Evolutionary conservation across 2,113 vertebrate genomes (phyloP).

Genomic region (Hemiscyllium ocellatum): DNA sequence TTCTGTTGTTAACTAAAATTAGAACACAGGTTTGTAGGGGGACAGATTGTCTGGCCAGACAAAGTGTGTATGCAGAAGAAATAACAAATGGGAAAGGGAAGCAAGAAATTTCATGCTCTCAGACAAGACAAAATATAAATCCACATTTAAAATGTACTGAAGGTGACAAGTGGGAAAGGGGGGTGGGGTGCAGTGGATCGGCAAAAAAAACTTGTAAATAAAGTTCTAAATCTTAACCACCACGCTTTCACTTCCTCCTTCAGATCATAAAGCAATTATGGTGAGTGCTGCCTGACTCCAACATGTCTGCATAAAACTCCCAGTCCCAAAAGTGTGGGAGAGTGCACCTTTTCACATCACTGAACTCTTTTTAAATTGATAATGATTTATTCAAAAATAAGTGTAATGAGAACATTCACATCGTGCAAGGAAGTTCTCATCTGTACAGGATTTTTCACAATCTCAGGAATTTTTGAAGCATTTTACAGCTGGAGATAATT

Average conservation of each 20-base stretch:
- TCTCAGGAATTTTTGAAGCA: neutral
- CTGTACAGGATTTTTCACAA: neutral
- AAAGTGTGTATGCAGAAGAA: neutral
- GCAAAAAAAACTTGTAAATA: neutral
- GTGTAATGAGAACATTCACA: neutral
- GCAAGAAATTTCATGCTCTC: neutral
- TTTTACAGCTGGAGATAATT: neutral
- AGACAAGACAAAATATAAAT: neutral
- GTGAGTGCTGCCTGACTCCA: neutral
- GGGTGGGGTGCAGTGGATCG: no score
- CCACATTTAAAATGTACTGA: neutral
- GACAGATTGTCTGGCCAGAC: neutral
- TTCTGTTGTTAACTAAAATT: neutral
- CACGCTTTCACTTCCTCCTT: conserved; percentile 19
- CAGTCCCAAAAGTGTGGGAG: neutral
- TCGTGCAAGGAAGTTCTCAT: neutral
- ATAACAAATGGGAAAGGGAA: no score
- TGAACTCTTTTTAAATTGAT: neutral
- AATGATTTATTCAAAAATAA: neutral
- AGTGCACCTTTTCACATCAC: neutral
- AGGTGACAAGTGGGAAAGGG: neutral
- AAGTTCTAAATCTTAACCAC: neutral
- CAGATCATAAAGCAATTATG: neutral
- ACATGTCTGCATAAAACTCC: neutral
- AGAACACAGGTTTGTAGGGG: neutral